These are phyloP conservation scores for Sinodicranocentrus sp. DNA, from an alignment of 2,888 invertebrate species.

Conservation along the genomic window DNA sequence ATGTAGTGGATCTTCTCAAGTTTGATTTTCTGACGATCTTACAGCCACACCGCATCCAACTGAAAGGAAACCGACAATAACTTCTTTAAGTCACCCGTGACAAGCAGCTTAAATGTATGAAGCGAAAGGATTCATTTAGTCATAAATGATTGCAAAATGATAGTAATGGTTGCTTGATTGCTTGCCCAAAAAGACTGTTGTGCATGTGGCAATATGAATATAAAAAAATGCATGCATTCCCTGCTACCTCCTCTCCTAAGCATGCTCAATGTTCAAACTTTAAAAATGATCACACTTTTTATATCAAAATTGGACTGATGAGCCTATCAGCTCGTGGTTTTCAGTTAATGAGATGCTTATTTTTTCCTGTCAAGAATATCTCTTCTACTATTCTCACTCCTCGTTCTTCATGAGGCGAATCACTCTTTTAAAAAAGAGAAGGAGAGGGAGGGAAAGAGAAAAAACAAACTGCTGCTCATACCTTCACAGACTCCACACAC, in stretches of 20 bases:
- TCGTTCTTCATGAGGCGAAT: constrained; percentile 35
- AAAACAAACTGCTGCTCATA: constrained; percentile 11
- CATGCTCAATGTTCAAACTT: neutral
- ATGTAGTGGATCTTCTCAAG: too few species aligned
- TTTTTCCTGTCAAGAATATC: constrained; percentile 46
- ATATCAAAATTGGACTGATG: constrained; percentile 48
- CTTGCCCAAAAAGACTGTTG: neutral
- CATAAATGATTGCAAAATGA: constrained; percentile 28
- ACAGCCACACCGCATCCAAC: neutral
- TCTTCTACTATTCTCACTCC: constrained; percentile 25
- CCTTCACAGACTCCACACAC: neutral
- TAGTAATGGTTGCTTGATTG: constrained; percentile 19
- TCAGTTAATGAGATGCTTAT: constrained; percentile 61
- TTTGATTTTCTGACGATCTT: neutral
- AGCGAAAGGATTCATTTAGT: constrained; percentile 12
- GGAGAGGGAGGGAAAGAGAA: neutral
- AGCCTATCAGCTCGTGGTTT: constrained; percentile 56
- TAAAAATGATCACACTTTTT: constrained; percentile 24
- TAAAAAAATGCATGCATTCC: neutral
- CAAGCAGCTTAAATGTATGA: constrained; percentile 3
- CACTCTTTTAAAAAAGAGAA: constrained; percentile 5
- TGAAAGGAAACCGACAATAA: constrained; percentile 62
- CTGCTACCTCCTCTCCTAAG: too few species aligned
- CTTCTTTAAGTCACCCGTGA: constrained; percentile 55
- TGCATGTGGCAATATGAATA: neutral